These are phyloP conservation scores for Tetramorium simillimum DNA, from an alignment of 1,140 invertebrate species.

Conservation along the genomic window DNA sequence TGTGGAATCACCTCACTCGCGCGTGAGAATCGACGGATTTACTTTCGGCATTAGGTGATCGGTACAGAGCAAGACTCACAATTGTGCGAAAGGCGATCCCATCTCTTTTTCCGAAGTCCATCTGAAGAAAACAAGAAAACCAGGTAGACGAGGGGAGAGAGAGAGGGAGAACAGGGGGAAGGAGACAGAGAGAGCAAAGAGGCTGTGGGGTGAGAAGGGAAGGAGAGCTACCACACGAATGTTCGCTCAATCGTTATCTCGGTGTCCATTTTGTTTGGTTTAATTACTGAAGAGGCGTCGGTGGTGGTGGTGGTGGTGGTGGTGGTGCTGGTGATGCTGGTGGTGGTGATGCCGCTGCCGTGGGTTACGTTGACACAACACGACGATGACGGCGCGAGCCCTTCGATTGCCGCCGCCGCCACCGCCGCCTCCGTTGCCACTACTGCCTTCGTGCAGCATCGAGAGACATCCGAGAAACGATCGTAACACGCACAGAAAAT, in stretches of 20 bases:
- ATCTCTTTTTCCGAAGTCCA: conserved; percentile 72
- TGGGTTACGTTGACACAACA: conserved; percentile 85
- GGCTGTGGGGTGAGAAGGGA: too few species aligned
- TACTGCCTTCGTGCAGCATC: neutral
- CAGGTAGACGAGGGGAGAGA: neutral
- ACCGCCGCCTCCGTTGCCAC: neutral
- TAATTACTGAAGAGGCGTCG: conserved; percentile 84
- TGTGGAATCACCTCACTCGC: neutral
- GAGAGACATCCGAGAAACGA: conserved; percentile 11
- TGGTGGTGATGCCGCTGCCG: conserved; percentile 76
- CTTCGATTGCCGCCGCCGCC: conserved; percentile 47
- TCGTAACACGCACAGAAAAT: neutral
- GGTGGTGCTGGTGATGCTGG: neutral
- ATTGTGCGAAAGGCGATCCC: conserved; percentile 71
- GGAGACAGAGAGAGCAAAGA: neutral
- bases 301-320: conserved; percentile 73
- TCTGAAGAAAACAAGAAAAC: conserved; percentile 68
- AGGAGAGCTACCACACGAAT: conserved; percentile 70
- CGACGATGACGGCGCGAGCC: conserved; percentile 68
- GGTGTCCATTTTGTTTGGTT: conserved; percentile 85
- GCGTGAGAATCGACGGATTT: neutral
- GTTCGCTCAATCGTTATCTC: conserved; percentile 83
- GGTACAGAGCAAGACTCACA: conserved; percentile 75
- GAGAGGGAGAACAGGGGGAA: neutral
- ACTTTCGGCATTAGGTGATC: conserved; percentile 37